Base-by-base conservation (phyloP, 1,140 invertebrate species). In the Drosophila guanche region DNA sequence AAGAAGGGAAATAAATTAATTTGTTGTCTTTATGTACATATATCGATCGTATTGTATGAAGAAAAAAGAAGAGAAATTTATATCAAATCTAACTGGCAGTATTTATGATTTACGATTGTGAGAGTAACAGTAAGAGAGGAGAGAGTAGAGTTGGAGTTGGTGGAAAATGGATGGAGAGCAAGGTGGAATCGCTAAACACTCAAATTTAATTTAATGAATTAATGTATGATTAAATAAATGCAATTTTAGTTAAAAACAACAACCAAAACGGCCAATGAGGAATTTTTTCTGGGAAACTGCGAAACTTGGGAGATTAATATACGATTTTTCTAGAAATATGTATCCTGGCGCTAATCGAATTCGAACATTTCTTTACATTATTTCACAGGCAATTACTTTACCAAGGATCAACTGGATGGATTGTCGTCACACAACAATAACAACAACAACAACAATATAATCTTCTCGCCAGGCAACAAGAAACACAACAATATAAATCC, bases 171-270 rank as follows among this genome's bases (percentile, higher is more conserved):
- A 52, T 60, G 47, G 33, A 45, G 20, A 57, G 65, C 69, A 57
- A 42, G 65, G 29, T 20, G 16, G 60, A 60, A 72, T 46, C 53
- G 70, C 52, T 63, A 73, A 73, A 65, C 59, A 65, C 52, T 73
- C 72, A 67, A 72, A 47, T 63, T 80, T 68, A 83, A 78, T 72
- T 89, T 69, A 83, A 78, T 88, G 81, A 83, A 89, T 72, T 71
- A 70, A 75, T 88, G 77, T 81, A 75, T 79, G 60, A 71, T 81
- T 86, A 83, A 88, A 86, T 86, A 86, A 86, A 86, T 86, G 81
- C 81, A 85, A 85, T 85, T 85, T 85, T 85, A 85, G 81, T 85
- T 85, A 86, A 85, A 37, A 85, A 86, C 65, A 73, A 76, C 40
- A 65, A 66, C 37, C 48, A 22, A 50, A 63, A 58, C 40, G 37